These are phyloP conservation scores for Melanotaenia pygmaea DNA, from an alignment of 2,797 vertebrate species.

Conservation along the genomic window DNA sequence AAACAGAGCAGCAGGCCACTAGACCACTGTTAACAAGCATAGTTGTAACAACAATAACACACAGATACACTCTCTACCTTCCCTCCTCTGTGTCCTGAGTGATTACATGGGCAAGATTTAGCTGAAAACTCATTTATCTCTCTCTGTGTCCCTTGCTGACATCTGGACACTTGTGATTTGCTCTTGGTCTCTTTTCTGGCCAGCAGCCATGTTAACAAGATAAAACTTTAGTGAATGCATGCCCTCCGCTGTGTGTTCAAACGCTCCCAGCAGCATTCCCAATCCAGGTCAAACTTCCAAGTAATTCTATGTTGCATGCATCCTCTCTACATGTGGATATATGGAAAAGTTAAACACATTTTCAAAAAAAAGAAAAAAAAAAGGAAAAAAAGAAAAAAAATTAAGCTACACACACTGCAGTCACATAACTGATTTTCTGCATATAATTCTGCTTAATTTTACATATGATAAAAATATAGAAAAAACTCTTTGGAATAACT, in stretches of 20 bases:
- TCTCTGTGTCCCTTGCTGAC: conserved; percentile 43
- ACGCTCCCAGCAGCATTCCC: conserved; percentile 52
- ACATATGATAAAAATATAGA: too few relatives aligned
- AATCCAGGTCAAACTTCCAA: conserved; percentile 49
- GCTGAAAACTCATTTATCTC: conserved; percentile 37
- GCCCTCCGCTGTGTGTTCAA: conserved; percentile 56
- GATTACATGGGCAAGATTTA: conserved; percentile 58
- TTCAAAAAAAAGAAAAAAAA: neutral
- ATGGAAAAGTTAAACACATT: conserved; percentile 14
- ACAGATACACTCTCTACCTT: conserved; percentile 32
- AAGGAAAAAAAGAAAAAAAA: too few relatives aligned
- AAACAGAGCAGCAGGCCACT: conserved; percentile 55
- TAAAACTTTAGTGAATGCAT: conserved; percentile 42
- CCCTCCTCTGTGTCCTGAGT: conserved; percentile 45
- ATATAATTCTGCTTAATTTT: too few relatives aligned
- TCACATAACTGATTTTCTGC: neutral
- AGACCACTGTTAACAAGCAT: conserved; percentile 24
- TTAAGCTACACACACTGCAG: neutral
- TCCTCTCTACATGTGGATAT: conserved; percentile 7
- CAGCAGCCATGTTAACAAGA: conserved; percentile 54
- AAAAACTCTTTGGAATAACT: too few relatives aligned
- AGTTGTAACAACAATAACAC: conserved; percentile 24
- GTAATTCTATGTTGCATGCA: conserved; percentile 31
- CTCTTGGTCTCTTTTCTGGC: conserved; percentile 40
- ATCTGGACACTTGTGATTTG: conserved; percentile 59